phyloP scores from a whole-genome alignment of 2,888 invertebrate species.

The Andrena minutula region DNA sequence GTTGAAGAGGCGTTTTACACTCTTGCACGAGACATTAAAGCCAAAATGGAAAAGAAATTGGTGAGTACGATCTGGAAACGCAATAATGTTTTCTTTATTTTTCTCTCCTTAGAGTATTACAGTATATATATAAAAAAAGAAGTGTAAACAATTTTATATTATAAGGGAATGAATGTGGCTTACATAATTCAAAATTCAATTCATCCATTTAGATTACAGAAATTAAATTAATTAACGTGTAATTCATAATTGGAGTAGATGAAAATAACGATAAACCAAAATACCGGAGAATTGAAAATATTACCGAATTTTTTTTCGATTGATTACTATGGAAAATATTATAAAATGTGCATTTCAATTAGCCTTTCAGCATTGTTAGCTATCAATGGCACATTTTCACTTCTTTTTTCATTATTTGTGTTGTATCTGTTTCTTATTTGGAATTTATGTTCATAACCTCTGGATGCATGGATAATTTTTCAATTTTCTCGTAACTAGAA shows the following conservation, averaged over 20 bases:
- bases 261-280: neutral
- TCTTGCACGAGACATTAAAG: constrained; percentile 98
- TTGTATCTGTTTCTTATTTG: too few relatives aligned
- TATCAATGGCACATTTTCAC: neutral
- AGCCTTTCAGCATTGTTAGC: constrained; percentile 18
- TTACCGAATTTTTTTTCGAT: too few relatives aligned
- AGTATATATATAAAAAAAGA: neutral
- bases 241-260: neutral
- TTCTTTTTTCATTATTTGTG: too few relatives aligned
- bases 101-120: neutral
- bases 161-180: neutral
- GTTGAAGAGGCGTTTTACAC: constrained; percentile 99
- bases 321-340: neutral
- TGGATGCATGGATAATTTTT: too few relatives aligned
- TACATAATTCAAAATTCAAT: neutral
- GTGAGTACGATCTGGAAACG: constrained; percentile 86
- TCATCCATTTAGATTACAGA: neutral
- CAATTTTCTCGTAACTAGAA: neutral
- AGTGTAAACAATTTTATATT: neutral
- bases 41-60: constrained; percentile 99
- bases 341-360: neutral
- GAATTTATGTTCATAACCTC: too few relatives aligned
- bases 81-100: neutral
- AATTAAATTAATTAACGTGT: neutral
- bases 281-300: too few relatives aligned